Conservation (phyloP, 2,797 vertebrate genomes). For the Esox masquinongy region DNA sequence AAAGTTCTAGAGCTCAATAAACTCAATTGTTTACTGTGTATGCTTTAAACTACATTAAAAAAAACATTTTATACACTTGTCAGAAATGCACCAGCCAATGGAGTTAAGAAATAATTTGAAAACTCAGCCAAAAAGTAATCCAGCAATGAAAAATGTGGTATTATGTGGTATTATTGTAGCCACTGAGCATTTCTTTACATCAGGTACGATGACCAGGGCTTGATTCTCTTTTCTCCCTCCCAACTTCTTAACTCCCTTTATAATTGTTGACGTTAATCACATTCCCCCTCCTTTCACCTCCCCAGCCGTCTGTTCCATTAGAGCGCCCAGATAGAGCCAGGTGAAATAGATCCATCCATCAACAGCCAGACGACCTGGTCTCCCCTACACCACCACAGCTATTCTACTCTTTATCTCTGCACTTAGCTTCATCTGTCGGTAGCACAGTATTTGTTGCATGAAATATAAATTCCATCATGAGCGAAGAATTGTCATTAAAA, state of each 20-base stretch:
- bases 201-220: not conserved
- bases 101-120: not conserved
- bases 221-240: not conserved
- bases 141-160: conserved; percentile 1
- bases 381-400: conserved; percentile 1
- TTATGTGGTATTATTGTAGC: not conserved
- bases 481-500: not conserved
- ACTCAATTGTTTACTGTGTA: no score
- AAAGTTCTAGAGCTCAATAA: no score
- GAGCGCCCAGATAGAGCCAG: conserved; percentile 6
- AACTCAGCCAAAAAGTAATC: conserved; percentile 2
- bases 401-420: conserved; percentile 21
- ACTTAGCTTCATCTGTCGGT: not conserved
- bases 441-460: conserved; percentile 5
- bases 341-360: conserved; percentile 31
- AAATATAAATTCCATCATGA: conserved; percentile 9
- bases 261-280: conserved; percentile 22
- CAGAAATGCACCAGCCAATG: not conserved
- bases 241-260: conserved; percentile 1
- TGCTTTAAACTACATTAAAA: not conserved
- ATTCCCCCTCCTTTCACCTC: conserved; percentile 11
- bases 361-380: conserved; percentile 11
- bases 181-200: not conserved
- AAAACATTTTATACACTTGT: not conserved
- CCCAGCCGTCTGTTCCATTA: not conserved